Percentiles rank a stretch among this genome's conserved stretches.
These are phyloP conservation scores for Craniophora ligustri DNA, from an alignment of 2,888 invertebrate species.

Conservation along the genomic window DNA sequence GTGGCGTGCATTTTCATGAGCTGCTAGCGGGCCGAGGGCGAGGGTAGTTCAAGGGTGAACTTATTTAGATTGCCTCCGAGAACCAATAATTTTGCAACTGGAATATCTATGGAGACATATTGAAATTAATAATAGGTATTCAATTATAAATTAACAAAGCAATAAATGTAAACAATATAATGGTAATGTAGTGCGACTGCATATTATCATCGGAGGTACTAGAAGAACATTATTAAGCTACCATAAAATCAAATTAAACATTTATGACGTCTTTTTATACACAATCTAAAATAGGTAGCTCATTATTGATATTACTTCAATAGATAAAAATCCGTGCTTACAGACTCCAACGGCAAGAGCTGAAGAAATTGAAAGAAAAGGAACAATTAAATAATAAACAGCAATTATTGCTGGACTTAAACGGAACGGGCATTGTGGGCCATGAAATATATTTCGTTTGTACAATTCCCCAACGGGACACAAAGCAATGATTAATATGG, in stretches of 20 bases:
- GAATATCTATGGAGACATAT: too few species aligned
- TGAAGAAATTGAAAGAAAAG: neutral
- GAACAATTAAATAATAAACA: neutral
- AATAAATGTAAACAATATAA: neutral
- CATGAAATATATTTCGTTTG: constrained; percentile 19
- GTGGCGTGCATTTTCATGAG: constrained; percentile 66
- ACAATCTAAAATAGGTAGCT: too few species aligned
- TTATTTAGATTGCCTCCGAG: constrained; percentile 26
- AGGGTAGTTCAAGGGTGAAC: constrained; percentile 57
- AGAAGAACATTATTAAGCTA: too few species aligned
- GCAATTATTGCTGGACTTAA: neutral
- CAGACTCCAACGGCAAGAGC: too few species aligned
- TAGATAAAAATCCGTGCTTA: too few species aligned
- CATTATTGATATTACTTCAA: too few species aligned
- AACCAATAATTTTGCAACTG: neutral
- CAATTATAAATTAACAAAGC: too few species aligned
- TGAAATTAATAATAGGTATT: too few species aligned
- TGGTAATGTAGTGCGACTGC: neutral
- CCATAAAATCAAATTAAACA: too few species aligned
- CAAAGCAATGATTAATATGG: constrained; percentile 34
- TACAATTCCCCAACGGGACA: constrained; percentile 5
- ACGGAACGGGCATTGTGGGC: neutral
- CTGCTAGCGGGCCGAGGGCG: constrained; percentile 50
- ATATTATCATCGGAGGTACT: neutral
- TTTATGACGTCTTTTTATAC: too few species aligned